Evolutionary conservation across 2,113 vertebrate genomes (phyloP).

Genomic region (Dipodomys stephensi): DNA sequence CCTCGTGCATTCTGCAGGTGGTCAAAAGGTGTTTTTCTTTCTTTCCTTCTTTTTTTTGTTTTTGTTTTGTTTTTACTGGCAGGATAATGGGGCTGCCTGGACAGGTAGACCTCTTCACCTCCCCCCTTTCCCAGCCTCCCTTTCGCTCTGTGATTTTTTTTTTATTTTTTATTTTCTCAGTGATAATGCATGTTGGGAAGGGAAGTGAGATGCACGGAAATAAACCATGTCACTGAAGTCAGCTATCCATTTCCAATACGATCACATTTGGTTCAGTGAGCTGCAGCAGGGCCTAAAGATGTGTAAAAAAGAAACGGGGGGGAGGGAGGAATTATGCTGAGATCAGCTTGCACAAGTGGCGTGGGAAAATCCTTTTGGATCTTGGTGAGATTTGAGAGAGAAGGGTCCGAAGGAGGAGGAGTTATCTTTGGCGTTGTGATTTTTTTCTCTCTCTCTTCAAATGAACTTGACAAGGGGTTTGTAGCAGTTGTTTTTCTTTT

Average conservation of each 20-base stretch:
- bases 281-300: slow-evolving; percentile 50
- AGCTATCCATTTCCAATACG: neutral
- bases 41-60: too few relatives aligned
- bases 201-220: neutral
- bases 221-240: neutral
- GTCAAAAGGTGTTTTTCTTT: slow-evolving; percentile 86
- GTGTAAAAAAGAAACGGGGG: neutral
- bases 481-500: slow-evolving; percentile 26
- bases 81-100: slow-evolving; percentile 52
- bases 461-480: slow-evolving; percentile 73
- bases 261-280: slow-evolving; percentile 50
- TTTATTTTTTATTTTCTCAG: neutral
- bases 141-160: neutral
- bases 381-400: neutral
- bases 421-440: neutral
- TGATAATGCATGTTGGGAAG: neutral
- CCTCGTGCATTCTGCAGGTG: slow-evolving; percentile 96
- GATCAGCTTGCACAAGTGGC: neutral
- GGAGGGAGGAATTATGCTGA: neutral
- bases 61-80: slow-evolving; percentile 59
- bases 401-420: slow-evolving; percentile 22
- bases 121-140: neutral
- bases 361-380: slow-evolving; percentile 46
- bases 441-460: neutral
- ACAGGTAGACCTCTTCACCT: slow-evolving; percentile 13